Evolutionary conservation across 92 coral and sea anemone genomes (phyloP).

Genomic region (Porites evermanni): DNA sequence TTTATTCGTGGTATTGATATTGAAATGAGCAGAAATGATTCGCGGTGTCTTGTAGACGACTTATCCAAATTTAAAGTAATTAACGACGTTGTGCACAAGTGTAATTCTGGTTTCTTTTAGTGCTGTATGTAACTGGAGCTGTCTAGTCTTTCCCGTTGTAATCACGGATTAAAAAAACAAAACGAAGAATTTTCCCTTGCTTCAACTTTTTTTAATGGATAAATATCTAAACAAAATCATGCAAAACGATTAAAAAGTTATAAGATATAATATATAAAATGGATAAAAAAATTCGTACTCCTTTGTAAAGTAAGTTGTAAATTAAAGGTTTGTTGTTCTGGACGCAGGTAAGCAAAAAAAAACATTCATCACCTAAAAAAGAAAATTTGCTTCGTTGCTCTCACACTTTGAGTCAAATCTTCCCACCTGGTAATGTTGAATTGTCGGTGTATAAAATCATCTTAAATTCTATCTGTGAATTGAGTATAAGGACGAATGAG

Average conservation of each 20-base stretch:
- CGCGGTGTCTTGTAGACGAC: neutral
- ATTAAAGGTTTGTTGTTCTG: neutral
- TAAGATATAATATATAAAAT: neutral
- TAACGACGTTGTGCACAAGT: constrained; percentile 1
- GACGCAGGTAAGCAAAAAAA: neutral
- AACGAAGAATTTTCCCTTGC: neutral
- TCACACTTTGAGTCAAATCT: neutral
- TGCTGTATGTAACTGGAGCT: constrained; percentile 2
- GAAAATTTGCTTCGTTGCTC: neutral
- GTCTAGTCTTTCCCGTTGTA: neutral
- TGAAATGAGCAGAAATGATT: constrained; percentile 22
- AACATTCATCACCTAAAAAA: neutral
- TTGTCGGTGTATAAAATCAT: neutral
- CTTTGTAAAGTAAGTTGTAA: neutral
- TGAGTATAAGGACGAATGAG: too few relatives aligned
- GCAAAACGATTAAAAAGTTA: neutral
- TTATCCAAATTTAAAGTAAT: constrained; percentile 20
- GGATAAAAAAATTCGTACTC: neutral
- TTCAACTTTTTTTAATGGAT: too few relatives aligned
- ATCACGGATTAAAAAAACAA: neutral
- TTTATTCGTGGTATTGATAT: constrained; percentile 26
- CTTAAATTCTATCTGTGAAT: too few relatives aligned
- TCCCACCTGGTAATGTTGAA: neutral
- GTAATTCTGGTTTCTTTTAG: constrained; percentile 1
- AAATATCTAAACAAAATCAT: neutral